These are phyloP conservation scores for Ptychochromis oligacanthus DNA, from an alignment of 2,113 vertebrate species.

Conservation along the genomic window DNA sequence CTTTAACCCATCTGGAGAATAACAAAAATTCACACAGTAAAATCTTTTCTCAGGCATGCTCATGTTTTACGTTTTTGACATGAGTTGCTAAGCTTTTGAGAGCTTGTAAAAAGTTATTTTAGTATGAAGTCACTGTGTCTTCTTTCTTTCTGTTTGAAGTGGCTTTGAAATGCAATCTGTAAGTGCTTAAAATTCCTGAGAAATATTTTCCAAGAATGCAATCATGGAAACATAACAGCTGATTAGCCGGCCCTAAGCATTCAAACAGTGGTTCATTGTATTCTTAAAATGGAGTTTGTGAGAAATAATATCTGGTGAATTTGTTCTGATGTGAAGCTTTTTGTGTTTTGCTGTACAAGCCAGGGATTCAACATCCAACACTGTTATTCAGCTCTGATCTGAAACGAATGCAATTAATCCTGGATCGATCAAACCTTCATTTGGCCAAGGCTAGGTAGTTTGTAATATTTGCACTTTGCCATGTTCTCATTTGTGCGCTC, in stretches of 20 bases:
- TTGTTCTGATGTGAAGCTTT: conserved; percentile 11
- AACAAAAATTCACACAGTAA: too few relatives aligned
- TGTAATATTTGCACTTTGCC: conserved; percentile 70
- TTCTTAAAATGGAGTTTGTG: conserved; percentile 6
- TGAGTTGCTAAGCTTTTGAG: too few relatives aligned
- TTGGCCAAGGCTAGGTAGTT: conserved; percentile 60
- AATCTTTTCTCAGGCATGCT: too few relatives aligned
- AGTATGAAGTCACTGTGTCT: too few relatives aligned
- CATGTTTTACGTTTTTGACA: too few relatives aligned
- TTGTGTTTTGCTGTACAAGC: conserved; percentile 5
- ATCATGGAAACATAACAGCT: not conserved
- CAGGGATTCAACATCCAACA: conserved; percentile 8
- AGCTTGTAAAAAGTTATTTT: too few relatives aligned
- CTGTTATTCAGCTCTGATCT: conserved; percentile 37
- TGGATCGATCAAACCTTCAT: conserved; percentile 71
- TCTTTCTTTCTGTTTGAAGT: too few relatives aligned
- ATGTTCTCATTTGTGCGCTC: conserved; percentile 65
- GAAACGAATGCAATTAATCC: conserved; percentile 72
- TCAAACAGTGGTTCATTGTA: conserved; percentile 11
- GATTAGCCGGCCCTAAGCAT: not conserved
- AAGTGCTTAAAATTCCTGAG: not conserved
- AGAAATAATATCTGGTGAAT: conserved; percentile 24
- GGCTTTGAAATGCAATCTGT: too few relatives aligned
- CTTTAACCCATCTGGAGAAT: too few relatives aligned
- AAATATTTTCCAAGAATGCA: not conserved